phyloP scores from a whole-genome alignment of 1,140 invertebrate species.

The Rhopalosiphum maidis region DNA sequence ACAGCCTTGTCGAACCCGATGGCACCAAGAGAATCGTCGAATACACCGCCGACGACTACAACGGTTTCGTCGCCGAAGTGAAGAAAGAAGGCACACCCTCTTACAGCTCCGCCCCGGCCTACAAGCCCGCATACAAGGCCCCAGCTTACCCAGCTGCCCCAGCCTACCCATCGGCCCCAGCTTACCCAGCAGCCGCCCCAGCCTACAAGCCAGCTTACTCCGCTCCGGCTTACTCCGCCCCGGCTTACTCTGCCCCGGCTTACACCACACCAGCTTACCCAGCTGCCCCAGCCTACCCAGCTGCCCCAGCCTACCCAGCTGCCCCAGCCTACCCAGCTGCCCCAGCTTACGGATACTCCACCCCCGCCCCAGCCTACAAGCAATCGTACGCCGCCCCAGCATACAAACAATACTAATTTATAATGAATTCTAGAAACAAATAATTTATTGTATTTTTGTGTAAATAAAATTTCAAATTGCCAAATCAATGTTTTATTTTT shows the following conservation, averaged over 20 bases:
- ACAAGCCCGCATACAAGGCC: constrained; percentile 65
- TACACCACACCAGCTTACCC: constrained; percentile 30
- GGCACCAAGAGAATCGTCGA: constrained; percentile 69
- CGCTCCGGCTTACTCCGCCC: background rate
- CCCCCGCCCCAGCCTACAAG: constrained; percentile 18
- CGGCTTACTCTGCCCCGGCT: background rate
- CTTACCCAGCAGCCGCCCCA: constrained; percentile 58
- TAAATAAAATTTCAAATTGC: constrained; percentile 26
- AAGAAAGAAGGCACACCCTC: constrained; percentile 57
- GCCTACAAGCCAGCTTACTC: background rate
- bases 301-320: constrained; percentile 62
- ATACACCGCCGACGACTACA: constrained; percentile 69
- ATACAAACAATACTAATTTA: constrained; percentile 40
- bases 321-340: background rate
- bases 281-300: constrained; percentile 62
- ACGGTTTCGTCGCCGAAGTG: constrained; percentile 66
- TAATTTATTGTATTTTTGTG: constrained; percentile 30
- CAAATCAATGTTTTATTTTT: background rate
- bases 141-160: constrained; percentile 65
- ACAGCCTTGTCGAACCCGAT: constrained; percentile 65
- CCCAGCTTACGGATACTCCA: constrained; percentile 20
- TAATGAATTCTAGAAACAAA: background rate
- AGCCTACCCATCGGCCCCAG: constrained; percentile 57
- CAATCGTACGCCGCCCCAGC: background rate
- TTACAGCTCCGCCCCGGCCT: constrained; percentile 63